Conservation (phyloP, 2,888 invertebrate species). For the Drosophila robusta region DNA sequence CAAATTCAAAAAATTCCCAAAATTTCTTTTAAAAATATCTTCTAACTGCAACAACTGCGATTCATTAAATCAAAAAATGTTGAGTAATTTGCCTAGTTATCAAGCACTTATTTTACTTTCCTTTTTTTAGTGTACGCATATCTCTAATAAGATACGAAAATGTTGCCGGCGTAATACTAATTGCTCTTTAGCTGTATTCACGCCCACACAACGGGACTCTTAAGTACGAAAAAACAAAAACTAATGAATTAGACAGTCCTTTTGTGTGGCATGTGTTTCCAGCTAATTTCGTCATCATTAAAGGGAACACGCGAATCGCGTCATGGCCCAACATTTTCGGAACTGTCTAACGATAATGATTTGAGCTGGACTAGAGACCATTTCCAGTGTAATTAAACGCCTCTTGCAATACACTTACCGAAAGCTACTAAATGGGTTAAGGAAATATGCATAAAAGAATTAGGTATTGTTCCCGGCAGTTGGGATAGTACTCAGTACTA, state of each 20-base stretch:
- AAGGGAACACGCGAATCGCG: conserved; percentile 62
- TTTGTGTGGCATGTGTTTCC: conserved; percentile 30
- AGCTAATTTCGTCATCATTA: conserved; percentile 51
- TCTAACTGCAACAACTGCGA: too few relatives aligned
- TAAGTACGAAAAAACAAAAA: conserved; percentile 5
- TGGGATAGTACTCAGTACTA: too few relatives aligned
- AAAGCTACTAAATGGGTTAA: background rate
- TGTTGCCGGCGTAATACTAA: conserved; percentile 21
- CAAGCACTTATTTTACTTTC: too few relatives aligned
- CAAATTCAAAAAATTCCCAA: background rate
- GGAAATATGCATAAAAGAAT: too few relatives aligned
- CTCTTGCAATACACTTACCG: background rate
- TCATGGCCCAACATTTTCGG: conserved; percentile 35
- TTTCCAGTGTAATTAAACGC: conserved; percentile 20
- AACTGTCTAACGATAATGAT: conserved; percentile 42
- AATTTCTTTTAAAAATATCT: background rate
- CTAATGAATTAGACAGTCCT: conserved; percentile 50
- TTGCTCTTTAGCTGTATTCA: conserved; percentile 31
- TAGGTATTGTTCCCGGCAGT: too few relatives aligned
- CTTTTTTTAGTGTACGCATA: conserved; percentile 17
- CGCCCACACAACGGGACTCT: conserved; percentile 31
- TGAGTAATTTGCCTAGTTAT: too few relatives aligned
- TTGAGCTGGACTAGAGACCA: background rate
- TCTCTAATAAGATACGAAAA: conserved; percentile 19
- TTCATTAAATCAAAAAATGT: too few relatives aligned